Conservation (phyloP, 2,113 vertebrate genomes). For the Phrynosoma platyrhinos region DNA sequence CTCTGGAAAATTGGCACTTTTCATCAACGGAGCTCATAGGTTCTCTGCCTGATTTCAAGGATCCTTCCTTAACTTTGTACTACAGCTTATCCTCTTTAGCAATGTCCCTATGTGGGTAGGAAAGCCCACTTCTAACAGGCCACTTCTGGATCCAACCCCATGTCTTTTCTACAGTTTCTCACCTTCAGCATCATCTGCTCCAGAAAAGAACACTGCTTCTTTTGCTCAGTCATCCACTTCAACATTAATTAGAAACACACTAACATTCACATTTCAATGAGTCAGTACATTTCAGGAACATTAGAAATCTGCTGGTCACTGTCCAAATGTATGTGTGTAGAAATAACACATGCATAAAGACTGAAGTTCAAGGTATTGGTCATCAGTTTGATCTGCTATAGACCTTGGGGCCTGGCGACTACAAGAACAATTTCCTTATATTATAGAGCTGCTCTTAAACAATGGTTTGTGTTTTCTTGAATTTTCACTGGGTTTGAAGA, state of each 20-base stretch:
- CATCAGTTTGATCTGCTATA: not conserved
- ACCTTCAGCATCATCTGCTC: not conserved
- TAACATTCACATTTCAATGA: constrained; percentile 58
- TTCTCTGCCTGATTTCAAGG: not conserved
- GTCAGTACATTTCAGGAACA: constrained; percentile 16
- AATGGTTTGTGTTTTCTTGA: not conserved
- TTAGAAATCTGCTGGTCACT: not conserved
- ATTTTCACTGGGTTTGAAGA: no score
- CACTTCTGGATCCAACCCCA: not conserved
- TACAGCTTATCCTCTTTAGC: not conserved
- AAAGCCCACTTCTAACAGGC: not conserved
- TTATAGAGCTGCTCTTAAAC: not conserved
- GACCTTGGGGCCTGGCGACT: not conserved
- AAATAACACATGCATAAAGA: not conserved
- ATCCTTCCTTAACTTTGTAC: not conserved
- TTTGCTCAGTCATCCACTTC: not conserved
- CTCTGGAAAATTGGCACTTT: not conserved
- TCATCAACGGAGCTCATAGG: not conserved
- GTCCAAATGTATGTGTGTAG: not conserved
- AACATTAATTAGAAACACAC: constrained; percentile 45
- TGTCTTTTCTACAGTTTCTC: not conserved
- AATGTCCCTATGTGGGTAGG: not conserved
- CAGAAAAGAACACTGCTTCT: not conserved
- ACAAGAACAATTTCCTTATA: no score
- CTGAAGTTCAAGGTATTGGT: not conserved